These are phyloP conservation scores for Archips crataeganus DNA, from an alignment of 2,888 invertebrate genomes.

Conservation along the genomic window DNA sequence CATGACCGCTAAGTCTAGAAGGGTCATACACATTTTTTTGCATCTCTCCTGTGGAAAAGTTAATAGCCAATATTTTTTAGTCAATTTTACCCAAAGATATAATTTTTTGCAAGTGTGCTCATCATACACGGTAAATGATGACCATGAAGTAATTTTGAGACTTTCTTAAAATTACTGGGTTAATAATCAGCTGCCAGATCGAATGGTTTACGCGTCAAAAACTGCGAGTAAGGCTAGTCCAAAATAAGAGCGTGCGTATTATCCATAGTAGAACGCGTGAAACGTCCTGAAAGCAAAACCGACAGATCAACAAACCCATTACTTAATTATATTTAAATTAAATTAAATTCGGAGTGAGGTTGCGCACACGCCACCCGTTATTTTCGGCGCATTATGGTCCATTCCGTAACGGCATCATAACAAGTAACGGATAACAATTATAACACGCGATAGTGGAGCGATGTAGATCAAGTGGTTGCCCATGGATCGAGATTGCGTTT, in stretches of 20 bases:
- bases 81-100: no score
- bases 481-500: conserved; percentile 17
- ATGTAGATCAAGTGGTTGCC: conserved; percentile 54
- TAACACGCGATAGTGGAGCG: conserved; percentile 52
- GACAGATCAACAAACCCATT: conserved; percentile 40
- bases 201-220: no score
- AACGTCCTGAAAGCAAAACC: conserved; percentile 1
- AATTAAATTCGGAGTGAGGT: conserved; percentile 15
- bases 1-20: no score
- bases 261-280: not conserved
- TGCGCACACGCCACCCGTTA: conserved; percentile 44
- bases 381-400: conserved; percentile 57
- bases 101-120: no score
- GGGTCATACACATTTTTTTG: no score
- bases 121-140: no score
- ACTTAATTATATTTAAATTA: conserved; percentile 38
- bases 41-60: no score
- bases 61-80: no score
- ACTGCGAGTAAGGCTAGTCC: no score
- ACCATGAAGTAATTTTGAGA: no score
- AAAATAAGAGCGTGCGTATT: not conserved
- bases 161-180: no score
- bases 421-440: conserved; percentile 62
- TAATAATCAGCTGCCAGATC: no score
- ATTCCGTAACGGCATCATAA: conserved; percentile 74